These are phyloP conservation scores for Coilia nasus DNA, from an alignment of 2,797 vertebrate species.

Conservation along the genomic window DNA sequence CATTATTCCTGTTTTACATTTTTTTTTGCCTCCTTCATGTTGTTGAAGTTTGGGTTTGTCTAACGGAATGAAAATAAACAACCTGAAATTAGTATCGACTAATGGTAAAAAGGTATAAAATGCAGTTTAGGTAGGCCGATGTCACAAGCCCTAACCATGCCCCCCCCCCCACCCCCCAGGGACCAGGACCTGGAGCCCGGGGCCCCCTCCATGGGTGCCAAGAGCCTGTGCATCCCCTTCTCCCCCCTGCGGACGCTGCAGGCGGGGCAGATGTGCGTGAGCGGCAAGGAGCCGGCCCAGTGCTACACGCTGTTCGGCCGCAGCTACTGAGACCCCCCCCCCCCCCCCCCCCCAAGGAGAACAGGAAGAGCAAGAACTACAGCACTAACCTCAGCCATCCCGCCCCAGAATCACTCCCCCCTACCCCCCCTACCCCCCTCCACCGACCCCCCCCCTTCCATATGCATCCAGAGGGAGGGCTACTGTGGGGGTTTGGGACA, in stretches of 20 bases:
- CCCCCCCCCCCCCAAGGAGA: neutral
- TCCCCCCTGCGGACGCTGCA: slow-evolving; percentile 83
- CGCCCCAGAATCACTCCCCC: neutral
- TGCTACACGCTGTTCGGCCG: slow-evolving; percentile 95
- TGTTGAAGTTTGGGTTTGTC: too few species aligned
- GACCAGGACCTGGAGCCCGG: slow-evolving; percentile 97
- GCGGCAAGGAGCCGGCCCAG: slow-evolving; percentile 87
- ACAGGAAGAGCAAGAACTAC: neutral
- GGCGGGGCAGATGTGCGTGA: slow-evolving; percentile 82
- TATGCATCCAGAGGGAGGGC: neutral
- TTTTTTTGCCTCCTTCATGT: too few species aligned
- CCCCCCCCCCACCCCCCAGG: slow-evolving; percentile 65
- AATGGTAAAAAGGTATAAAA: too few species aligned
- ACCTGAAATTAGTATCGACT: neutral
- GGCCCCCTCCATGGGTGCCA: slow-evolving; percentile 97
- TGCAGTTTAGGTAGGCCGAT: too few species aligned
- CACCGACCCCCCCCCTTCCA: too few species aligned
- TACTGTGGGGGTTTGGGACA: neutral
- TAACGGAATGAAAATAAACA: too few species aligned
- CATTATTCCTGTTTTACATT: neutral
- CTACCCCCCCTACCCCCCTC: neutral
- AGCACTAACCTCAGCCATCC: neutral
- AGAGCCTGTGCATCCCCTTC: slow-evolving; percentile 97
- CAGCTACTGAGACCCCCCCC: slow-evolving; percentile 82
- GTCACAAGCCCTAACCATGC: neutral